Percentiles rank a stretch among this genome's conserved stretches.
phyloP scores from a whole-genome alignment of 2,797 vertebrate species.

The Sparidentex hasta region DNA sequence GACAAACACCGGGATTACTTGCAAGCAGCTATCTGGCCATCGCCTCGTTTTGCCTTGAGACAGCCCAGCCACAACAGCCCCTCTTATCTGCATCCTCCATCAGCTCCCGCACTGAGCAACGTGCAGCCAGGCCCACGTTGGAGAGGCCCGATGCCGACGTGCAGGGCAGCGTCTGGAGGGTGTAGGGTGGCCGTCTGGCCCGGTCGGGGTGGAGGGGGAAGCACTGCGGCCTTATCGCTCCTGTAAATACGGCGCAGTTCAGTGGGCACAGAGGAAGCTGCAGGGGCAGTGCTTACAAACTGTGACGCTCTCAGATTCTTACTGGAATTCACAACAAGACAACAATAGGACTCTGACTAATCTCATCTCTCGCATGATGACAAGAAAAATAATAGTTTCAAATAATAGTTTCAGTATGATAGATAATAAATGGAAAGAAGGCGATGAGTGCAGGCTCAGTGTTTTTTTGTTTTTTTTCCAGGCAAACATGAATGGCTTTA shows the following conservation, averaged over 20 bases:
- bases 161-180: constrained; percentile 28
- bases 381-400: constrained; percentile 40
- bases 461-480: constrained; percentile 30
- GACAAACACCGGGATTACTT: constrained; percentile 46
- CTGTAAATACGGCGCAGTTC: constrained; percentile 23
- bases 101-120: constrained; percentile 55
- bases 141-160: constrained; percentile 33
- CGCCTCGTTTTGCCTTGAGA: constrained; percentile 31
- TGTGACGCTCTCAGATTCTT: constrained; percentile 59
- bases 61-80: constrained; percentile 71
- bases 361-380: constrained; percentile 38
- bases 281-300: constrained; percentile 40
- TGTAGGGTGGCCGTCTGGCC: constrained; percentile 33
- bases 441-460: constrained; percentile 18
- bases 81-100: constrained; percentile 74
- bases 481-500: constrained; percentile 18
- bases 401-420: constrained; percentile 35
- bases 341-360: constrained; percentile 56
- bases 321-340: constrained; percentile 64
- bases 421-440: background rate
- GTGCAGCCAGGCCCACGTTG: constrained; percentile 54
- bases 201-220: constrained; percentile 57
- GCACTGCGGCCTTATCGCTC: constrained; percentile 59
- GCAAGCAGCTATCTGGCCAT: constrained; percentile 41
- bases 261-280: constrained; percentile 64